Conservation (phyloP, 1,140 invertebrate genomes). For the Fopius arisanus region DNA sequence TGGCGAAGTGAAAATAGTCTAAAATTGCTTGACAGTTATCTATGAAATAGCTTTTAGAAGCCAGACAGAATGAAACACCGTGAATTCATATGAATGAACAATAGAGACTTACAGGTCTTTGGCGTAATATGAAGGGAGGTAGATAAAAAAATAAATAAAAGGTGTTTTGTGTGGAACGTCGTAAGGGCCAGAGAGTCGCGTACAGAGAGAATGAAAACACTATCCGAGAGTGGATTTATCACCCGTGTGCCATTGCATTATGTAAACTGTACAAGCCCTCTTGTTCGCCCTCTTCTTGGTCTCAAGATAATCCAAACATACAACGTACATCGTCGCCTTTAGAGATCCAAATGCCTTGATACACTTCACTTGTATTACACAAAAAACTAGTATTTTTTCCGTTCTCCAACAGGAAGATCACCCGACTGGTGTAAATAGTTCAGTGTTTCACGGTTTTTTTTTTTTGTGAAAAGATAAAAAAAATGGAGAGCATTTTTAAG, state of each 20-base stretch:
- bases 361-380: neutral
- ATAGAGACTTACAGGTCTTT: neutral
- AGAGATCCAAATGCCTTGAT: slow-evolving; percentile 19
- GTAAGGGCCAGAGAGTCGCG: neutral
- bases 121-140: neutral
- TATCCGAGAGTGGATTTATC: slow-evolving; percentile 25
- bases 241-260: slow-evolving; percentile 22
- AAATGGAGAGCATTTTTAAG: neutral
- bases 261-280: slow-evolving; percentile 27
- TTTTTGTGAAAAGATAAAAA: neutral
- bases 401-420: neutral
- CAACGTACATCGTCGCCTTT: slow-evolving; percentile 6
- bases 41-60: neutral
- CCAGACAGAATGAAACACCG: neutral
- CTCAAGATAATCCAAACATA: slow-evolving; percentile 28
- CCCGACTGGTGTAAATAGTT: neutral
- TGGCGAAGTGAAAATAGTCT: neutral
- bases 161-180: neutral
- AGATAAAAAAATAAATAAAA: neutral
- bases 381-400: neutral
- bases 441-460: neutral
- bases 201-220: neutral
- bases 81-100: slow-evolving; percentile 1
- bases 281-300: neutral
- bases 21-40: neutral